These are phyloP conservation scores for Apamea sordens DNA, from an alignment of 2,888 invertebrate species.

Conservation along the genomic window DNA sequence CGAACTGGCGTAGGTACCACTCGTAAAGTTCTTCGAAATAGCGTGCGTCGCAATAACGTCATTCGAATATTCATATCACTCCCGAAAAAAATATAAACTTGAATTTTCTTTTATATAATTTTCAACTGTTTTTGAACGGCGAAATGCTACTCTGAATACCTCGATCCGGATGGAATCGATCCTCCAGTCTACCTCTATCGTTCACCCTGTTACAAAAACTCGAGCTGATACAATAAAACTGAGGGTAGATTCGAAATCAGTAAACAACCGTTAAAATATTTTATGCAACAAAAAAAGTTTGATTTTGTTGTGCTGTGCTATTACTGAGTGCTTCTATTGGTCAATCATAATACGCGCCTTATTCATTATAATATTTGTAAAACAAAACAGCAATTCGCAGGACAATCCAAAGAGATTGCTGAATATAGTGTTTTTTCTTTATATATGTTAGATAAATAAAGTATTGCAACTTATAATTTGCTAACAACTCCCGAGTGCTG, in stretches of 20 bases:
- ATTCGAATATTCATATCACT: too few relatives aligned
- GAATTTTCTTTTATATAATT: neutral
- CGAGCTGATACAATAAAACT: neutral
- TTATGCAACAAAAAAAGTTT: neutral
- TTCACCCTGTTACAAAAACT: neutral
- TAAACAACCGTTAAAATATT: neutral
- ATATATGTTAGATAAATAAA: too few relatives aligned
- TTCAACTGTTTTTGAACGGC: neutral
- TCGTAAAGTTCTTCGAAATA: too few relatives aligned
- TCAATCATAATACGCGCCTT: constrained; percentile 4
- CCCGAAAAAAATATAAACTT: too few relatives aligned
- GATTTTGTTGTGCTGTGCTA: neutral
- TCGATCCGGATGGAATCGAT: neutral
- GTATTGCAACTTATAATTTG: neutral
- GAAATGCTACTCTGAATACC: neutral
- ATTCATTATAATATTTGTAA: neutral
- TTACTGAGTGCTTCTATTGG: constrained; percentile 19
- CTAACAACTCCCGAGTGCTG: neutral
- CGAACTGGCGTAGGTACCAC: too few relatives aligned
- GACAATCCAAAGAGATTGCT: neutral
- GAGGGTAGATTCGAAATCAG: neutral
- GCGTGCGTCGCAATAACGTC: too few relatives aligned
- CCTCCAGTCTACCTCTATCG: neutral
- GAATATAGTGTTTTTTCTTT: neutral
- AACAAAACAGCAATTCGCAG: too few relatives aligned